phyloP scores from a whole-genome alignment of 2,888 invertebrate species.

The Drosophila macrospina region DNA sequence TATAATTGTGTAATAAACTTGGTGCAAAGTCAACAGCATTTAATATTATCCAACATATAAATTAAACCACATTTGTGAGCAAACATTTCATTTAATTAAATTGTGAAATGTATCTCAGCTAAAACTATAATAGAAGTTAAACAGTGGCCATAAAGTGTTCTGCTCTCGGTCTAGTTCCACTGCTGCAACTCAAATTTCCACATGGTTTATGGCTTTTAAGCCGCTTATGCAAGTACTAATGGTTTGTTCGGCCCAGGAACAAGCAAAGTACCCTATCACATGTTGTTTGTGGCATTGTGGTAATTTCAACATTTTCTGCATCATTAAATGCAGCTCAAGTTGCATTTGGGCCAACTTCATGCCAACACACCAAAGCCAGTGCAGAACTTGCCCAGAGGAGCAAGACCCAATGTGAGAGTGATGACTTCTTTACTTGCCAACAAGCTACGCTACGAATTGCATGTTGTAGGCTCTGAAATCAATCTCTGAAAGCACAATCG shows the following conservation, averaged over 20 bases:
- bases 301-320: constrained; percentile 57
- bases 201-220: constrained; percentile 57
- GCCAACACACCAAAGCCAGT: constrained; percentile 6
- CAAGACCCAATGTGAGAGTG: neutral
- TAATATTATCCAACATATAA: too few species aligned
- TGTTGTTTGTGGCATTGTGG: constrained; percentile 31
- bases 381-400: neutral
- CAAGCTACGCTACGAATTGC: neutral
- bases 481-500: constrained; percentile 11
- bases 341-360: constrained; percentile 15
- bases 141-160: neutral
- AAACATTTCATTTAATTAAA: neutral
- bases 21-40: too few species aligned
- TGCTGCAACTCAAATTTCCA: constrained; percentile 27
- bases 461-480: constrained; percentile 16
- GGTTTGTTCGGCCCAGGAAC: constrained; percentile 25
- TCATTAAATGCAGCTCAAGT: constrained; percentile 60
- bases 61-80: neutral
- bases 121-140: neutral
- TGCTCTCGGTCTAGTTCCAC: neutral
- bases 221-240: constrained; percentile 55
- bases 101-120: neutral
- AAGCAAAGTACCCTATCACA: constrained; percentile 23
- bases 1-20: too few species aligned
- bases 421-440: neutral